Evolutionary conservation across 2,888 invertebrate genomes (phyloP), one percentile per base, ranked within the genome.

Genomic region (Troilus luridus): DNA sequence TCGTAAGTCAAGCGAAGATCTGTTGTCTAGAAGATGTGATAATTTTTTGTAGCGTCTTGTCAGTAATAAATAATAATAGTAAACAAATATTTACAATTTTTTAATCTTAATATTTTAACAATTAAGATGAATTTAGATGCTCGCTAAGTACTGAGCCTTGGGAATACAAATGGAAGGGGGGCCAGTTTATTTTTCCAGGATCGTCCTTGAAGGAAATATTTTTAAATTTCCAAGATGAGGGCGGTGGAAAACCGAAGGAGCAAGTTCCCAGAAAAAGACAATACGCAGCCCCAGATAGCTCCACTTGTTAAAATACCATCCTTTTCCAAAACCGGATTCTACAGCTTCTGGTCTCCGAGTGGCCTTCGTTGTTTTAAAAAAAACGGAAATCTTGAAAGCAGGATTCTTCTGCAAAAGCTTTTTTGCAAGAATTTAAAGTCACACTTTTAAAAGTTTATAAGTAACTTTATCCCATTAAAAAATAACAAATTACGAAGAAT

Each of bases 141-240:
- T 59, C 59, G 7, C 14, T 67, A 27, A 67, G n/a, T 11, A 5
- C 5, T 14, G 72, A 19, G 17, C 24, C 24, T 24, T 27, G 24
- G 24, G 67, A 14, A 27, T 41, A 41, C 9, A 77, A 77, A 41
- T 27, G 10, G 41, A 77, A 67, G 67, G 41, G 17, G 9, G 72
- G 0, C 12, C 24, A 27, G 67, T 27, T 67, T 41, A 41, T 27
- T 77, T 77, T 77, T 77, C 19, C 27, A 41, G 6, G 27, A 27
- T 77, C 85, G 85, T 85, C 85, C 85, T 85, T 85, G 85, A 56
- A 54, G 85, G 85, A 85, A 85, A 85, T 85, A 85, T 54, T 58
- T 85, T 54, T 85, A 85, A 58, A 58, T 85, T 85, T 85, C 85
- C 85, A 85, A 9, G 17, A 41, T 19, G 6, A 12, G 41, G 72